phyloP scores from a whole-genome alignment of 2,888 invertebrate genomes.

The Limnephilus auricula region DNA sequence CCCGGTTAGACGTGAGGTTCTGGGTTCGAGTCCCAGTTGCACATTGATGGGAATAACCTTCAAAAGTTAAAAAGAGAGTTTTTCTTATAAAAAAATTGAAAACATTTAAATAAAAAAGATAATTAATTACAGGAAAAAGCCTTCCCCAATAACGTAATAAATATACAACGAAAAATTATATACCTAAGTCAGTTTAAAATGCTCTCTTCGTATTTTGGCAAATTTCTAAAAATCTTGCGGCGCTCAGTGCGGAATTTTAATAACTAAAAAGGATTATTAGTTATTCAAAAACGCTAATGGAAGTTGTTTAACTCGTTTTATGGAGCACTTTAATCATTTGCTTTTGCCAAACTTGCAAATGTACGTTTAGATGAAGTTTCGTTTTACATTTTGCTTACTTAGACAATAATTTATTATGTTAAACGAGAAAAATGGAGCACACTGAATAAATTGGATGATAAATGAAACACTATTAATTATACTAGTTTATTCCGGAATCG shows the following conservation, averaged over 20 bases:
- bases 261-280: slow-evolving; percentile 11
- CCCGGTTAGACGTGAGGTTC: no score
- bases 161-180: not conserved
- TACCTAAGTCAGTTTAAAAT: not conserved
- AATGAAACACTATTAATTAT: not conserved
- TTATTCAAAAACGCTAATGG: slow-evolving; percentile 27
- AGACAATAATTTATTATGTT: not conserved
- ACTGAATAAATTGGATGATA: not conserved
- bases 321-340: slow-evolving; percentile 2
- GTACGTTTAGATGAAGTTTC: not conserved
- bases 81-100: no score
- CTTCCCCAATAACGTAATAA: not conserved
- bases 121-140: not conserved
- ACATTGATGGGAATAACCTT: no score
- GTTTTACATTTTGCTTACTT: not conserved
- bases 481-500: no score
- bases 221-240: not conserved
- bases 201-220: not conserved
- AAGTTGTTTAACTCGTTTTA: not conserved
- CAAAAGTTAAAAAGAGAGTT: no score
- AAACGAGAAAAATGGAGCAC: not conserved
- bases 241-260: not conserved
- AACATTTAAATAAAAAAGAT: not conserved
- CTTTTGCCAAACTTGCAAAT: not conserved
- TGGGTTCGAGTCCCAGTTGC: no score